Evolutionary conservation across 2,888 invertebrate species (phyloP).

Genomic region (Criorhina ranunculi): DNA sequence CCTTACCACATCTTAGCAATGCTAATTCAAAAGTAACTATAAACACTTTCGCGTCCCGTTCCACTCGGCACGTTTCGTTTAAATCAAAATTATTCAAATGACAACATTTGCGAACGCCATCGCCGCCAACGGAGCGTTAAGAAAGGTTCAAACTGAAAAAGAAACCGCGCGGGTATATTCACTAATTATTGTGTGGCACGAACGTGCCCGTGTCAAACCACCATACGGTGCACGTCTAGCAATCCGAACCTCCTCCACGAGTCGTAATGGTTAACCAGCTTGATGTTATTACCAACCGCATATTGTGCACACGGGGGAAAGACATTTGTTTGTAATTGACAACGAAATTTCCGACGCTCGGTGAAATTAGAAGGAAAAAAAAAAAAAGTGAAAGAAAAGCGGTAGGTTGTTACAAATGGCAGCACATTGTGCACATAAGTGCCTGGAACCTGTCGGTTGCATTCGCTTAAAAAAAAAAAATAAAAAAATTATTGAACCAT

Average conservation of each 20-base stretch:
- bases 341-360: slow-evolving; percentile 14
- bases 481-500: slow-evolving; percentile 4
- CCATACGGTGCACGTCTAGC: neutral
- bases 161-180: slow-evolving; percentile 15
- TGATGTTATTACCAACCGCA: slow-evolving; percentile 38
- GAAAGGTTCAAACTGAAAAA: slow-evolving; percentile 2
- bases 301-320: neutral
- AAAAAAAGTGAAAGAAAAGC: neutral
- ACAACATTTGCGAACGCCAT: slow-evolving; percentile 15
- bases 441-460: neutral
- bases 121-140: slow-evolving; percentile 28
- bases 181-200: slow-evolving; percentile 45
- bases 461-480: neutral
- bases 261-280: slow-evolving; percentile 8
- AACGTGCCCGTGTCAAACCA: slow-evolving; percentile 35
- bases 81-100: slow-evolving; percentile 35
- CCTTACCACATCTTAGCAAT: neutral
- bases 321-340: slow-evolving; percentile 30
- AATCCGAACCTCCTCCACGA: slow-evolving; percentile 3
- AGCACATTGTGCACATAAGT: neutral
- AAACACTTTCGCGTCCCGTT: slow-evolving; percentile 1
- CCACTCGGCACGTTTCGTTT: slow-evolving; percentile 24
- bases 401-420: slow-evolving; percentile 1
- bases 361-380: slow-evolving; percentile 26
- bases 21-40: neutral